Evolutionary conservation across 1,140 invertebrate species (phyloP), one percentile per base, ranked within the genome.

Genomic region (Bombus breviceps): DNA sequence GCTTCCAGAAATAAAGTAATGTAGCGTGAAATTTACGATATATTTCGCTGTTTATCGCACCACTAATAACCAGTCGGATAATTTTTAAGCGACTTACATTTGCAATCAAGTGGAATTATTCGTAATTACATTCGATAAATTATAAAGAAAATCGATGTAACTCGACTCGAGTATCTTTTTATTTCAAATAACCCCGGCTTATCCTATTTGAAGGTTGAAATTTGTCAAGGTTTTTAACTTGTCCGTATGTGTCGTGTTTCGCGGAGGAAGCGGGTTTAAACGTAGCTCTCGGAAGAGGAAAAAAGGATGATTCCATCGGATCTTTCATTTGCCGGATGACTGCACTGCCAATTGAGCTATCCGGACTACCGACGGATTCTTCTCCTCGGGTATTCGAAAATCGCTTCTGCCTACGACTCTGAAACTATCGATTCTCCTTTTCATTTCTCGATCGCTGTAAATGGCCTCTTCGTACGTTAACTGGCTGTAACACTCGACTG

Each of bases 311-410:
- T 59, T n/a, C 74, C 53, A 77, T 77, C 75, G 75, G 37, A 18
- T 59, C 57, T 62, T 41, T 77, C 34, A 62, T 77, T 77, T 77
- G 28, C 53, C 74, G 74, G 53, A 28, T 59, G 77, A 47, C 41
- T 69, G 77, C 41, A 15, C 39, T 13, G 41, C 9, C 32, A 69
- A 69, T 80, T 68, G 64, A 80, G 32, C n/a, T 68, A 80, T 68
- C 41, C 41, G 2, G 22, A 34, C n/a, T 69, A 80, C 43, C 64
- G 64, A 32, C 64, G 64, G 41, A 53, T 77, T 25, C 75, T 76
- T 59, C 28, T 34, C 1, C 9, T 8, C 22, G n/a, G 2, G 12
- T 25, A 34, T 43, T 68, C 41, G 64, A 69, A 68, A 43, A 64
- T 41, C 59, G n/a, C 15, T 12, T 10, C n/a, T 34, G 10, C 53